These are phyloP conservation scores for Pseudomyrmex pallidus DNA, from an alignment of 1,140 invertebrate species.

Conservation along the genomic window DNA sequence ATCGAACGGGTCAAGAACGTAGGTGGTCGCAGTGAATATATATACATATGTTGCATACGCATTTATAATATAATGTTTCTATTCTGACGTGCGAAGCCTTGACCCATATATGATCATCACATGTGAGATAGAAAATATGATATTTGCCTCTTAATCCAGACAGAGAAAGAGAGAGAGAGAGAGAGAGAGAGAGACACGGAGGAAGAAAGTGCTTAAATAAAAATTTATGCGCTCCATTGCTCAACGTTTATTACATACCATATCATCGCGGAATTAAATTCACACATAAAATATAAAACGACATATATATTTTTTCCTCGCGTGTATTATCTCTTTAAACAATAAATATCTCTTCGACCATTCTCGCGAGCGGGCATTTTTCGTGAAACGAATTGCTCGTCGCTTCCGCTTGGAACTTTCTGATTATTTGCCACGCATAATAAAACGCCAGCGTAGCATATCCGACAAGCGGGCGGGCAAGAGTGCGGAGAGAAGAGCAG, in stretches of 20 bases:
- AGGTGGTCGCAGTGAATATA: too few species aligned
- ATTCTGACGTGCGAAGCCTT: too few species aligned
- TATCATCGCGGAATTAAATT: slow-evolving; percentile 17
- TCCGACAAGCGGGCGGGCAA: slow-evolving; percentile 18
- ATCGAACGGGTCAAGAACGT: too few species aligned
- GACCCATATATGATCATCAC: too few species aligned
- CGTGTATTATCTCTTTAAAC: too few species aligned
- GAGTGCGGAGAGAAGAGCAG: background rate
- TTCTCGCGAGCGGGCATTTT: background rate
- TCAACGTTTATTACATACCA: too few species aligned
- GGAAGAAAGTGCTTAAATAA: slow-evolving; percentile 14
- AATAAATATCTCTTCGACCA: background rate
- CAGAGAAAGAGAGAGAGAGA: background rate
- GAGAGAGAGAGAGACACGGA: background rate
- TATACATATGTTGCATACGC: too few species aligned
- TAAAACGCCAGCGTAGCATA: slow-evolving; percentile 49
- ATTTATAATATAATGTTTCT: too few species aligned
- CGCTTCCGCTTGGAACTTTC: slow-evolving; percentile 45
- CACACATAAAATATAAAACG: too few species aligned
- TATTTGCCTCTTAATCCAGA: too few species aligned
- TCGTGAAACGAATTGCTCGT: slow-evolving; percentile 19
- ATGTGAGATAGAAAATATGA: too few species aligned
- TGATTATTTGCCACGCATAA: slow-evolving; percentile 51
- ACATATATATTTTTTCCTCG: too few species aligned
- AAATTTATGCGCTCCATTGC: slow-evolving; percentile 1